Evolutionary conservation across 2,797 vertebrate species (phyloP).

Genomic region (Cuculus canorus): DNA sequence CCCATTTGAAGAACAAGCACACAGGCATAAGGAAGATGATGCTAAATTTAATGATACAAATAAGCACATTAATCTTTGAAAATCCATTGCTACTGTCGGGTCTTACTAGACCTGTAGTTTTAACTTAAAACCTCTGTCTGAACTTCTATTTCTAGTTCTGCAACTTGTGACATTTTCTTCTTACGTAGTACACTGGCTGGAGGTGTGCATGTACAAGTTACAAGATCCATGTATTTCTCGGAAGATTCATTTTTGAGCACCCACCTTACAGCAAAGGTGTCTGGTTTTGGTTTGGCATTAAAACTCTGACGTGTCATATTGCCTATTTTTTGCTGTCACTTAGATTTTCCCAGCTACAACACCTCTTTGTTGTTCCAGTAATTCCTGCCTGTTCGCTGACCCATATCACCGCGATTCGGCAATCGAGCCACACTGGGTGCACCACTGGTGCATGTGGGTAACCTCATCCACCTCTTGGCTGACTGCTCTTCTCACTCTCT

Average conservation of each 20-base stretch:
- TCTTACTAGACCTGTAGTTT: background rate
- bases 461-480: constrained; percentile 27
- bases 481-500: background rate
- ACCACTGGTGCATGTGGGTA: constrained; percentile 41
- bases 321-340: background rate
- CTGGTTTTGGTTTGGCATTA: background rate
- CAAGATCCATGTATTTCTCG: background rate
- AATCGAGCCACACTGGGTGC: background rate
- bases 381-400: background rate
- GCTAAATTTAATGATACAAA: background rate
- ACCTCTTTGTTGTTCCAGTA: constrained; percentile 46
- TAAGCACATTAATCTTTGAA: background rate
- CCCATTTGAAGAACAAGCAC: background rate
- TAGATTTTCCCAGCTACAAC: background rate
- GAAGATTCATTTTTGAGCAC: background rate
- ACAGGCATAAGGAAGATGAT: background rate
- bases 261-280: background rate
- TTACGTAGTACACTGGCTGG: background rate
- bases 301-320: background rate
- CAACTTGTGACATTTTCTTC: background rate
- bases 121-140: background rate
- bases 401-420: background rate
- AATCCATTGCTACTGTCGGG: background rate
- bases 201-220: background rate
- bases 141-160: background rate